phyloP scores from a whole-genome alignment of 1,140 invertebrate genomes.

The Globodera rostochiensis region DNA sequence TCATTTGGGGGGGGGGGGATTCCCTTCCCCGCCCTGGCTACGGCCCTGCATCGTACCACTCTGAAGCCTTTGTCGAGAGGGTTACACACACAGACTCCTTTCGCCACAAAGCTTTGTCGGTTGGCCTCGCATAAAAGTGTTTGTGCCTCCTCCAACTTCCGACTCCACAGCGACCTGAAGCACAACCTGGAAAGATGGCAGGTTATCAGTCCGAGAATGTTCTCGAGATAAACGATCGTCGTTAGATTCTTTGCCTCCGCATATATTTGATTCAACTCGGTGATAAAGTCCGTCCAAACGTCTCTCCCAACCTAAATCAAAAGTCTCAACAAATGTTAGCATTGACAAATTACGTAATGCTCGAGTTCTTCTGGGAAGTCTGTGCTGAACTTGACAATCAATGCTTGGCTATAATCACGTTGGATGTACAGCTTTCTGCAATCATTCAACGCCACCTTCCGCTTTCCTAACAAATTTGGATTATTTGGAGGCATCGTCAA shows the following conservation, averaged over 20 bases:
- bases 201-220: conserved; percentile 33
- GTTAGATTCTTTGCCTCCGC: conserved; percentile 30
- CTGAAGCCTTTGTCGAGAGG: conserved; percentile 45
- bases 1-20: too few species aligned
- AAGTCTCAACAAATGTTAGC: background rate
- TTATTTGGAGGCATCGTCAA: conserved; percentile 23
- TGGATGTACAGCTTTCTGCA: conserved; percentile 43
- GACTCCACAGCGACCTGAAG: conserved; percentile 34
- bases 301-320: conserved; percentile 32
- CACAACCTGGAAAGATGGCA: conserved; percentile 40
- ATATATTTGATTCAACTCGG: conserved; percentile 40
- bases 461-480: conserved; percentile 14
- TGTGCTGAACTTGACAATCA: conserved; percentile 34
- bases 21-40: too few species aligned
- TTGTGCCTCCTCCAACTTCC: conserved; percentile 35
- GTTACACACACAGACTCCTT: conserved; percentile 35
- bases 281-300: conserved; percentile 39
- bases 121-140: conserved; percentile 29
- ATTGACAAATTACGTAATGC: conserved; percentile 29
- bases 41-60: conserved; percentile 30
- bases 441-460: conserved; percentile 39
- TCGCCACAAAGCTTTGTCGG: conserved; percentile 25
- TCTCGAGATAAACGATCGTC: conserved; percentile 28
- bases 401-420: conserved; percentile 38
- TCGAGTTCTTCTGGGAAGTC: conserved; percentile 39